Evolutionary conservation across 2,113 vertebrate species (phyloP).

Genomic region (Phyllostomus discolor): DNA sequence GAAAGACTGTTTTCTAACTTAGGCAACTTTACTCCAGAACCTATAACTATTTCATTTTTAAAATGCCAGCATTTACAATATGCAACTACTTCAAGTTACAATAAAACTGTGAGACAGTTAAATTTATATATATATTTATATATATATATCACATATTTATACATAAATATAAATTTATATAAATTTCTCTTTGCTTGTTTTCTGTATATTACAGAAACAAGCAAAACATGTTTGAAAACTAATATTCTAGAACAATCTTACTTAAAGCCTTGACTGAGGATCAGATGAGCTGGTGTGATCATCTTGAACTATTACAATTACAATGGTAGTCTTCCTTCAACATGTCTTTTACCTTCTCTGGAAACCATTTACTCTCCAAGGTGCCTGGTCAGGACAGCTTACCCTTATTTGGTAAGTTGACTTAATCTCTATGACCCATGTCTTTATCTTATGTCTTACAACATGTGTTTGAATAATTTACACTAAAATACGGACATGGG

Average conservation of each 20-base stretch:
- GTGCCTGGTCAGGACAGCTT: not conserved
- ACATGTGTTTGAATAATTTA: not conserved
- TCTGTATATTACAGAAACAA: not conserved
- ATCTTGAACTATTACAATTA: not conserved
- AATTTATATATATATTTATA: not conserved
- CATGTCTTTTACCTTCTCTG: not conserved
- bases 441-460: not conserved
- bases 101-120: not conserved
- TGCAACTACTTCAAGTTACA: not conserved
- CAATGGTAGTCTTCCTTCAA: not conserved
- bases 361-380: not conserved
- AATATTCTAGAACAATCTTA: not conserved
- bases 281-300: not conserved
- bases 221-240: not conserved
- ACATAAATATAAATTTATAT: no score
- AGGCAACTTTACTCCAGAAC: not conserved
- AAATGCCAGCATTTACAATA: not conserved
- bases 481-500: not conserved
- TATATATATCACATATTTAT: not conserved
- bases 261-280: not conserved
- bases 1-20: not conserved
- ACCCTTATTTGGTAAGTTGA: not conserved
- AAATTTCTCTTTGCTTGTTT: no score
- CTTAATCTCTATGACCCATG: not conserved
- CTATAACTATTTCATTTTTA: not conserved